Conservation (phyloP, 1,140 invertebrate genomes). For the Drosophila leontia region DNA sequence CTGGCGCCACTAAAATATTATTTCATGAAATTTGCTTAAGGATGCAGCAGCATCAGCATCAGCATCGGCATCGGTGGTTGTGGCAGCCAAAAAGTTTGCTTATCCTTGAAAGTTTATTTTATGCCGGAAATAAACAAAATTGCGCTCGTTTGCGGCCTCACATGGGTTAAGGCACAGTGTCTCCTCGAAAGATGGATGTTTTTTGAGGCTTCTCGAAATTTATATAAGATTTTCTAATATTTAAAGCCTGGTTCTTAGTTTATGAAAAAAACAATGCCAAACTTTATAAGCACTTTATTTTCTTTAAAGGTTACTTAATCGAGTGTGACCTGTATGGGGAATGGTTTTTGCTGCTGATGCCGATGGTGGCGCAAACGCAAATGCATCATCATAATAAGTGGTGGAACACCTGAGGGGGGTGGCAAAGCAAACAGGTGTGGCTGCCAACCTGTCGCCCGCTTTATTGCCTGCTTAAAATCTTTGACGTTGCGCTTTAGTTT, state of each 20-base stretch:
- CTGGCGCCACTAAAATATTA: constrained; percentile 81
- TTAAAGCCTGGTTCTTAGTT: no score
- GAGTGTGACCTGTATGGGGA: neutral
- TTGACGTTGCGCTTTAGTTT: constrained; percentile 22
- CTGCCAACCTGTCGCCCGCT: constrained; percentile 9
- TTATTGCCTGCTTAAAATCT: constrained; percentile 41
- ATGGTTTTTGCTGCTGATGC: constrained; percentile 13
- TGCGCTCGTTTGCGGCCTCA: constrained; percentile 58
- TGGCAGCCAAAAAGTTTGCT: constrained; percentile 76
- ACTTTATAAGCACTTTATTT: neutral
- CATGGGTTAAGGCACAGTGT: constrained; percentile 23
- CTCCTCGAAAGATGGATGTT: neutral
- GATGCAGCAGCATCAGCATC: constrained; percentile 62
- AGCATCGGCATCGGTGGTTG: constrained; percentile 46
- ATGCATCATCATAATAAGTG: constrained; percentile 59
- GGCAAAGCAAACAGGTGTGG: constrained; percentile 39
- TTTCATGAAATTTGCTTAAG: constrained; percentile 83
- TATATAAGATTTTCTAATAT: neutral
- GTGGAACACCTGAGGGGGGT: constrained; percentile 8
- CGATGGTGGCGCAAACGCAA: constrained; percentile 37
- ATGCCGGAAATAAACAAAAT: constrained; percentile 82
- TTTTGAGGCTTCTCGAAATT: neutral
- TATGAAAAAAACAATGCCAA: neutral
- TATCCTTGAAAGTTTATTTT: constrained; percentile 84
- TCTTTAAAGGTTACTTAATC: neutral